Evolutionary conservation across 2,797 vertebrate species (phyloP).

Genomic region (Sus cebifrons): DNA sequence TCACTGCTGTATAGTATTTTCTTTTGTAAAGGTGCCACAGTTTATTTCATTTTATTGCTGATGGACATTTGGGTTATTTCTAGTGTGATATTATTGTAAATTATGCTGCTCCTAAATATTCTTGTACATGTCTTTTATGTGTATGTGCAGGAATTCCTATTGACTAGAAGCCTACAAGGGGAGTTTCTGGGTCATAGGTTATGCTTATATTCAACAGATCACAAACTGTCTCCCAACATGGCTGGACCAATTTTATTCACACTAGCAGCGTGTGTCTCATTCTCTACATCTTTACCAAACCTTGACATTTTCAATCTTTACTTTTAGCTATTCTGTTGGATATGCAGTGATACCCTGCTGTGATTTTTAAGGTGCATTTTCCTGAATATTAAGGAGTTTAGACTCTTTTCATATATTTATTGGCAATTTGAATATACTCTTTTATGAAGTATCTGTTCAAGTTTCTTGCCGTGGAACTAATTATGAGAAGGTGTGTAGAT

Average conservation of each 20-base stretch:
- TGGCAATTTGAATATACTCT: not conserved
- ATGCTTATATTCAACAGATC: not conserved
- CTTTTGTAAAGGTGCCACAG: not conserved
- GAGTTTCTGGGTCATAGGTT: not conserved
- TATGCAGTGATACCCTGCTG: not conserved
- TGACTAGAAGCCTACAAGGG: not conserved
- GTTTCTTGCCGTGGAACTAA: not conserved
- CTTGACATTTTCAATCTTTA: not conserved
- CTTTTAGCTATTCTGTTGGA: not conserved
- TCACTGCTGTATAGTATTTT: not conserved
- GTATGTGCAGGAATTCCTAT: not conserved
- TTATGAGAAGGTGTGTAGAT: not conserved
- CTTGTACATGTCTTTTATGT: not conserved
- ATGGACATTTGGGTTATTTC: not conserved
- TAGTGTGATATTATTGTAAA: conserved; percentile 4
- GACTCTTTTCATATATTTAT: not conserved
- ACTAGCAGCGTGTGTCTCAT: not conserved
- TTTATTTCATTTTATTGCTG: not conserved
- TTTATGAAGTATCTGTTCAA: not conserved
- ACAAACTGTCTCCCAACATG: not conserved
- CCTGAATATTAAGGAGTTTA: not conserved
- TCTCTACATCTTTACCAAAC: not conserved
- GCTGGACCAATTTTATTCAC: not conserved
- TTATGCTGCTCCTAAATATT: not conserved
- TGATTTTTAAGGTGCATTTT: conserved; percentile 34